These are phyloP conservation scores for Nibea albiflora DNA, from an alignment of 2,113 vertebrate species.

Conservation along the genomic window DNA sequence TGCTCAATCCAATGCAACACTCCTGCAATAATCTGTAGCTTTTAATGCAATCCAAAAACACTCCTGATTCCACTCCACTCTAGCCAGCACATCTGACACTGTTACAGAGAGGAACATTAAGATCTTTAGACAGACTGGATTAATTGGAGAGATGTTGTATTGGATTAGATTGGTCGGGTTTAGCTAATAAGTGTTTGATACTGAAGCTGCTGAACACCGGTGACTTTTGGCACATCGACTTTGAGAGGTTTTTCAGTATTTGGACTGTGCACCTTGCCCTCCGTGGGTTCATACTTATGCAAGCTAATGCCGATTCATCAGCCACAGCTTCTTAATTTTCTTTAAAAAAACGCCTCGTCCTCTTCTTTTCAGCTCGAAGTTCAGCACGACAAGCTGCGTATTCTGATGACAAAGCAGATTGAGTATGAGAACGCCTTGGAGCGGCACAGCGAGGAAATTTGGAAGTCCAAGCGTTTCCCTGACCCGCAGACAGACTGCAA, in stretches of 20 bases:
- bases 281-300: neutral
- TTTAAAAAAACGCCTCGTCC: neutral
- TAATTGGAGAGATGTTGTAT: slow-evolving; percentile 16
- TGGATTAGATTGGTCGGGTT: slow-evolving; percentile 9
- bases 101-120: neutral
- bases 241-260: slow-evolving; percentile 1
- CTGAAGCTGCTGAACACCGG: neutral
- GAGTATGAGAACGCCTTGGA: slow-evolving; percentile 91
- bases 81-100: neutral
- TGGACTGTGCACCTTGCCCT: slow-evolving; percentile 1
- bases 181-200: neutral
- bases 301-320: neutral
- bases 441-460: slow-evolving; percentile 88
- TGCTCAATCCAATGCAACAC: slow-evolving; percentile 15
- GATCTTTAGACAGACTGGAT: neutral
- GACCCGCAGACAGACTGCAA: slow-evolving; percentile 92
- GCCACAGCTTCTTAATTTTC: neutral
- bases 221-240: neutral
- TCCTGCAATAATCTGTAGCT: slow-evolving; percentile 3
- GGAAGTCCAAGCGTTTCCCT: slow-evolving; percentile 89
- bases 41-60: neutral
- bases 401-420: slow-evolving; percentile 92
- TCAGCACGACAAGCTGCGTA: slow-evolving; percentile 91
- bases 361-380: slow-evolving; percentile 86
- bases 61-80: neutral